Evolutionary conservation across 2,113 vertebrate species (phyloP), one percentile per base, ranked within the genome.

Genomic region (Malurus elegans): DNA sequence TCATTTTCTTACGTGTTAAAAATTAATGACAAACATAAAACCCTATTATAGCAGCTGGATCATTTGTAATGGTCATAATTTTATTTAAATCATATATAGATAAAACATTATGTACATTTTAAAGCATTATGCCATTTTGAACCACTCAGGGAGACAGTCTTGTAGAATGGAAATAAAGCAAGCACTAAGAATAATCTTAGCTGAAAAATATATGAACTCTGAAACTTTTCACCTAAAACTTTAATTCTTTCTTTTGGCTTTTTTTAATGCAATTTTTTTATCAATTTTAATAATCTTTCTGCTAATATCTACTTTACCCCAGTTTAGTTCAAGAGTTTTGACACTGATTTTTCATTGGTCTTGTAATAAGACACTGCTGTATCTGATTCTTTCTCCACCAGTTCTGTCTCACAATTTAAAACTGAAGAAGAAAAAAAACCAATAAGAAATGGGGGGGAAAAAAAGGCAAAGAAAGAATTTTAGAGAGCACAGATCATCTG

Each of bases 21-120:
- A 96, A 96, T 97, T 96, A 95, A 96, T 95, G 90, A 61, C 94
- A 92, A 97, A 97, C 93, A 97, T 96, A 96, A 97, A 97, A 96
- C 51, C 82, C 64, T 80, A 34, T 88, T 96, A 94, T 42, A 95
- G 88, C 56, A 44, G 44, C 57, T 78, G 31, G 65, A 86, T 95
- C 81, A 90, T 97, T 95, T 88, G 86, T 95, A 93, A 96, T 80
- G 88, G 90, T 94, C 94, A 93, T 96, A 94, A 94, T 94, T 95
- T 96, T 70, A 88, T 92, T 97, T 95, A 96, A 97, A 96, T 93
- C 72, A 92, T 70, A 93, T 94, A 88, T 88, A 95, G 94, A 96
- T 90, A 93, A 95, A 97, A 94, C 67, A 95, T 92, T 78, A 93
- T 83, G 60, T 88, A 86, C 92, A 78, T 86, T 95, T 92, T 90